Percentiles rank a stretch among this genome's conserved stretches.
These are phyloP conservation scores for Turritopsis rubra DNA, from an alignment of 30 jellyfish, hydroid and myxozoan genomes.

Conservation along the genomic window DNA sequence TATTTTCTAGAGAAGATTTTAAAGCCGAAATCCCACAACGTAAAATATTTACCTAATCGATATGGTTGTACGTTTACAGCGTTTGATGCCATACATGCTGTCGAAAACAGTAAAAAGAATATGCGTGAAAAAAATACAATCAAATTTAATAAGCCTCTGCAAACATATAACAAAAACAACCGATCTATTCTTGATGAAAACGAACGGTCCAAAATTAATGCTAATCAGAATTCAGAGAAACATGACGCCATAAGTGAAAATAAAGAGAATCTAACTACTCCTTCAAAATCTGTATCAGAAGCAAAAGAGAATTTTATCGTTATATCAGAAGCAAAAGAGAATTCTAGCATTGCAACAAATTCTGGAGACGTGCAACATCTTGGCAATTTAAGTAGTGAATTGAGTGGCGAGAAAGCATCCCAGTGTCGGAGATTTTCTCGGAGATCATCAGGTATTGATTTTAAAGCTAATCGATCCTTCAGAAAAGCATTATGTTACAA, in stretches of 20 bases:
- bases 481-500: neutral
- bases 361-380: neutral
- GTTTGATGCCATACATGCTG: neutral
- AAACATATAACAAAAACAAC: neutral
- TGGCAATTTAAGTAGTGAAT: neutral
- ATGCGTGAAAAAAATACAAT: neutral
- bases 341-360: neutral
- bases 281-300: neutral
- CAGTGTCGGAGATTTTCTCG: neutral
- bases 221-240: neutral
- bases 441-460: slow-evolving; percentile 32
- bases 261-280: neutral
- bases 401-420: neutral
- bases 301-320: neutral
- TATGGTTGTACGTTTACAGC: neutral
- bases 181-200: neutral
- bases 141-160: neutral
- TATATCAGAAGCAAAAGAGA: neutral
- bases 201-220: neutral
- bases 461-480: neutral
- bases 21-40: neutral
- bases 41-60: neutral
- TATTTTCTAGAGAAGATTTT: neutral
- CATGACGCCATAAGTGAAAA: neutral
- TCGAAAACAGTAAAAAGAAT: neutral